Evolutionary conservation across 2,797 vertebrate species (phyloP), one percentile per base, ranked within the genome.

Genomic region (Neopelma chrysocephalum): DNA sequence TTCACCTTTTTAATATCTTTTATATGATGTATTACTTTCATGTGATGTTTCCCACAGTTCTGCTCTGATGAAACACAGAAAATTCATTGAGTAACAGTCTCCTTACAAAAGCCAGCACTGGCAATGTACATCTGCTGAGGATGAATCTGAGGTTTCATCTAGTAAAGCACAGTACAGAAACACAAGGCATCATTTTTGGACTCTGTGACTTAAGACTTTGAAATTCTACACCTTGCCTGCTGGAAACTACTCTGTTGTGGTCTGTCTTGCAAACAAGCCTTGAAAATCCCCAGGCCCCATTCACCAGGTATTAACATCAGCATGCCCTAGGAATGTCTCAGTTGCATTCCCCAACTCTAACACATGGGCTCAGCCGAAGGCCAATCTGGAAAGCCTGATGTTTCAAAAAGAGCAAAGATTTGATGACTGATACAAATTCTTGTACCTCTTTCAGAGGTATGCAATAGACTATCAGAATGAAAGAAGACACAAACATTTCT

Each of bases 1-100:
- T 96, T 90, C 91, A 95, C 93, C 94, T 94, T 96, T 93, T 95
- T 90, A 95, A 85, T 91, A 89, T 93, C 50, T 96, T 95, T 95
- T 93, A 93, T 95, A 89, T 65, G 86, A 51, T 92, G 31, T 78
- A 90, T 87, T 95, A 82, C 88, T 91, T 96, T 94, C 92, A 89
- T 96, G 82, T 77, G 86, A 93, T 92, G 75, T 87, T 96, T 96
- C 95, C 91, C 90, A 94, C 80, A 90, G 87, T 72, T 90, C 90
- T 90, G 68, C 48, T 95, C 70, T 65, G 89, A 89, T 94, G 92
- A 95, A 95, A 96, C 16, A 2, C 29, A 90, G 82, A 79, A 94
- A 92, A 88, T 87, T 93, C 91, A 95, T 79, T 91, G 87, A 91
- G 91, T 71, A 93, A 47, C 62, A 88, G 51, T 12, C 48, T 91